phyloP scores from a whole-genome alignment of 2,113 vertebrate genomes.

The Calyptomena viridis region DNA sequence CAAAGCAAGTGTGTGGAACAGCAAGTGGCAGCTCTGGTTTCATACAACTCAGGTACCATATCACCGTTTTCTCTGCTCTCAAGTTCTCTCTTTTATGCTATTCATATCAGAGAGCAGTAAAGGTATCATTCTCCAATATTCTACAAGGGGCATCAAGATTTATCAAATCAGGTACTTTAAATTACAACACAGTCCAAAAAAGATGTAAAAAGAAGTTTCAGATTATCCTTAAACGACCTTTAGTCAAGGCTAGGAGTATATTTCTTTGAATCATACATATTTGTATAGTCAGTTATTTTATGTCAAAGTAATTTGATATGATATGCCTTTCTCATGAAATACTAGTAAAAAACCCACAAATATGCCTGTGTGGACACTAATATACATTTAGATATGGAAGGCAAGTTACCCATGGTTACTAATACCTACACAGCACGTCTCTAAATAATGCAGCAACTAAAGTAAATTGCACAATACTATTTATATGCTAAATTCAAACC shows the following conservation, averaged over 20 bases:
- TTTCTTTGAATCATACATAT: neutral
- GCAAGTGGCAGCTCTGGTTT: neutral
- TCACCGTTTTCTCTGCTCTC: neutral
- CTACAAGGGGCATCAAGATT: neutral
- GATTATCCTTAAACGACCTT: neutral
- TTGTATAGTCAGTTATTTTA: neutral
- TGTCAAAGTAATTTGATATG: neutral
- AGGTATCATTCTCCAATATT: neutral
- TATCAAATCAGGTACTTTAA: neutral
- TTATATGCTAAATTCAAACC: neutral
- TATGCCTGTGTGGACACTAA: neutral
- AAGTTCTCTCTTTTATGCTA: neutral
- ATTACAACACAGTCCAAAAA: neutral
- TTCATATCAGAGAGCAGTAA: neutral
- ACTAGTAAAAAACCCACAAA: neutral
- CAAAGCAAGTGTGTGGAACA: neutral
- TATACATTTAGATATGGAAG: neutral
- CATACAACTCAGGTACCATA: neutral
- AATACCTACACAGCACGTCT: neutral
- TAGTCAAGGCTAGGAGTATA: neutral
- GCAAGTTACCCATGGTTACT: neutral
- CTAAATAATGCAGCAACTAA: neutral
- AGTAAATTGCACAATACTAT: neutral
- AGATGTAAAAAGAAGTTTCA: neutral
- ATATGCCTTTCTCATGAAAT: neutral